These are phyloP conservation scores for Orchestes rusci DNA, from an alignment of 2,888 invertebrate genomes.

Conservation along the genomic window DNA sequence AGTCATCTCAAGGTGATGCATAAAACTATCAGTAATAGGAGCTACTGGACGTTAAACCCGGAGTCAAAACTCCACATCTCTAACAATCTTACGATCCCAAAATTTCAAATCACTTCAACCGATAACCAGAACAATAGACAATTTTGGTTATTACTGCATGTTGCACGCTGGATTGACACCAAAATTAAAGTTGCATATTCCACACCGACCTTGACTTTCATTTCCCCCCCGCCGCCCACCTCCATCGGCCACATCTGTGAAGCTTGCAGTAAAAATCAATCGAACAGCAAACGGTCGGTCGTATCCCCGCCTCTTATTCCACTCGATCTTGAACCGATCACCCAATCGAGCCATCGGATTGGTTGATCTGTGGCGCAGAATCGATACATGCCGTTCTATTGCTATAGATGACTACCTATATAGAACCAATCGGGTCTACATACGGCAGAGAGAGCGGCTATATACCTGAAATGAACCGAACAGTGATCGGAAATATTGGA, in stretches of 20 bases:
- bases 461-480: slow-evolving; percentile 23
- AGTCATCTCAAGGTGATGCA: too few relatives aligned
- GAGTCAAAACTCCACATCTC: too few relatives aligned
- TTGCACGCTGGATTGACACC: too few relatives aligned
- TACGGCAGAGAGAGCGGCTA: slow-evolving; percentile 17
- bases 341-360: slow-evolving; percentile 41
- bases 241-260: slow-evolving; percentile 5
- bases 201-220: slow-evolving; percentile 17
- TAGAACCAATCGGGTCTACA: slow-evolving; percentile 42
- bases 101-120: too few relatives aligned
- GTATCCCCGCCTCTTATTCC: slow-evolving; percentile 8
- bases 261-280: slow-evolving; percentile 22
- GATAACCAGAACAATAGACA: too few relatives aligned
- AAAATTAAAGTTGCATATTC: too few relatives aligned
- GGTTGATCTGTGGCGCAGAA: slow-evolving; percentile 52
- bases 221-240: slow-evolving; percentile 12
- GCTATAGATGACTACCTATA: slow-evolving; percentile 48
- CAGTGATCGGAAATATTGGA: slow-evolving; percentile 21
- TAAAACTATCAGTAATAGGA: too few relatives aligned
- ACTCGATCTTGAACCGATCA: slow-evolving; percentile 22
- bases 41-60: too few relatives aligned
- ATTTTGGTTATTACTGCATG: too few relatives aligned
- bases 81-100: too few relatives aligned
- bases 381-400: slow-evolving; percentile 47
- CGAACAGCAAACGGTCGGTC: slow-evolving; percentile 22